These are phyloP conservation scores for Gobionotothen gibberifrons DNA, from an alignment of 2,797 vertebrate genomes.

Conservation along the genomic window DNA sequence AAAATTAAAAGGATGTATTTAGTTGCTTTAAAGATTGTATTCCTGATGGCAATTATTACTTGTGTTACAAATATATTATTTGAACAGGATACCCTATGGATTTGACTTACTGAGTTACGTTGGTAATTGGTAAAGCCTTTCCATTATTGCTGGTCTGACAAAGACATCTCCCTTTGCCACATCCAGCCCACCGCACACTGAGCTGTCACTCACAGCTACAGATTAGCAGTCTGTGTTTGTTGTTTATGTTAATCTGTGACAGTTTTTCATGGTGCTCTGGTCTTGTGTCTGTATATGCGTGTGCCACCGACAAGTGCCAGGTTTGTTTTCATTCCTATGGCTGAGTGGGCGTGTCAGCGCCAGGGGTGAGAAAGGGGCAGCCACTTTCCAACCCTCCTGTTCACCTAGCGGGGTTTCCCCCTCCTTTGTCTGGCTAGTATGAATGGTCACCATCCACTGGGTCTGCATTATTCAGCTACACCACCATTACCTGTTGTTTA, in stretches of 20 bases:
- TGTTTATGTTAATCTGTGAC: conserved; percentile 62
- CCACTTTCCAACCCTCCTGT: conserved; percentile 3
- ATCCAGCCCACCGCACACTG: conserved; percentile 6
- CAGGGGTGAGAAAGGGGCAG: conserved; percentile 28
- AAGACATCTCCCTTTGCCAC: conserved; percentile 3
- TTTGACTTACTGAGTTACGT: conserved; percentile 3
- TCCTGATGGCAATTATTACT: neutral
- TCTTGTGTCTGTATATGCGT: conserved; percentile 46
- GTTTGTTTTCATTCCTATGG: conserved; percentile 54
- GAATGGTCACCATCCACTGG: conserved; percentile 36
- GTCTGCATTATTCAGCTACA: conserved; percentile 40
- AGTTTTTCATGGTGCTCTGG: conserved; percentile 36
- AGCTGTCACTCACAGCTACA: conserved; percentile 34
- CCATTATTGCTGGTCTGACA: conserved; percentile 20
- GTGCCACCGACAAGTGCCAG: conserved; percentile 29
- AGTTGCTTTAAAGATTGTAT: neutral
- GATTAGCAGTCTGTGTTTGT: conserved; percentile 45
- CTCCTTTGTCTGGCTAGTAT: conserved; percentile 26
- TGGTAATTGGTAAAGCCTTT: neutral
- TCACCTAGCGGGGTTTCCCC: conserved; percentile 38
- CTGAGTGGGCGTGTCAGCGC: conserved; percentile 46
- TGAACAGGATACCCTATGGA: neutral
- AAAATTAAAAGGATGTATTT: neutral
- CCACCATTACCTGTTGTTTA: conserved; percentile 28
- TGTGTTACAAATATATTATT: conserved; percentile 7